A percentile compares a stretch with the other conserved stretches of the same genome.
These are phyloP conservation scores for Drosophila affinis DNA, from an alignment of 2,888 invertebrate genomes.

Conservation along the genomic window DNA sequence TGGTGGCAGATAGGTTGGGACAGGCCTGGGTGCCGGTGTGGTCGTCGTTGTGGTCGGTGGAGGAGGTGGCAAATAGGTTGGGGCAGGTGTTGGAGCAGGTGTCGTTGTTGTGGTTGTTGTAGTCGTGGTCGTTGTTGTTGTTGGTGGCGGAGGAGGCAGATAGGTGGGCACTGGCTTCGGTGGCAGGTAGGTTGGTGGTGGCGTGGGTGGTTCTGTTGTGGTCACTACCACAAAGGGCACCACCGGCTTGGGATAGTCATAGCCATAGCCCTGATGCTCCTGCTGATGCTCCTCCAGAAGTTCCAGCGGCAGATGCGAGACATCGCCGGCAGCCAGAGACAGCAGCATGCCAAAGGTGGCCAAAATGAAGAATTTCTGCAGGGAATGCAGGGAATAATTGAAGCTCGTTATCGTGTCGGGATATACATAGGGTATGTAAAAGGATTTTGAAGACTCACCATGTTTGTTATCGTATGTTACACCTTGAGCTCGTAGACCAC, in stretches of 20 bases:
- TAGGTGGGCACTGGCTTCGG: constrained; percentile 46
- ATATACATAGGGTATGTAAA: neutral
- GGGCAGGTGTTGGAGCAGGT: constrained; percentile 53
- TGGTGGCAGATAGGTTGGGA: constrained; percentile 59
- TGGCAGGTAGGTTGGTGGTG: constrained; percentile 42
- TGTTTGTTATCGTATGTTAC: constrained; percentile 46
- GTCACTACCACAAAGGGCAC: constrained; percentile 65
- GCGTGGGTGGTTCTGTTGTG: constrained; percentile 41
- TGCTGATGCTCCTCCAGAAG: constrained; percentile 16
- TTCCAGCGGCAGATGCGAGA: constrained; percentile 70
- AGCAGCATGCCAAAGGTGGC: constrained; percentile 52
- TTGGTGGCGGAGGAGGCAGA: constrained; percentile 46
- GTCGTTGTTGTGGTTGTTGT: constrained; percentile 50
- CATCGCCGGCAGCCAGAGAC: constrained; percentile 67
- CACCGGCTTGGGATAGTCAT: constrained; percentile 71
- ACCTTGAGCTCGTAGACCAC: constrained; percentile 67
- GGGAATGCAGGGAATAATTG: neutral
- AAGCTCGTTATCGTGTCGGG: constrained; percentile 2
- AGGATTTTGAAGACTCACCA: constrained; percentile 51
- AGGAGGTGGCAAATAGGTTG: constrained; percentile 64
- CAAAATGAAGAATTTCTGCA: constrained; percentile 66
- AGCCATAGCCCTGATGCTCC: constrained; percentile 68
- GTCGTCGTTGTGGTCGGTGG: constrained; percentile 42
- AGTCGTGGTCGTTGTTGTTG: constrained; percentile 44
- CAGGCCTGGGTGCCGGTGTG: constrained; percentile 54